Conservation (phyloP, 2,888 invertebrate species). For the Heteromyza rotundicornis region DNA sequence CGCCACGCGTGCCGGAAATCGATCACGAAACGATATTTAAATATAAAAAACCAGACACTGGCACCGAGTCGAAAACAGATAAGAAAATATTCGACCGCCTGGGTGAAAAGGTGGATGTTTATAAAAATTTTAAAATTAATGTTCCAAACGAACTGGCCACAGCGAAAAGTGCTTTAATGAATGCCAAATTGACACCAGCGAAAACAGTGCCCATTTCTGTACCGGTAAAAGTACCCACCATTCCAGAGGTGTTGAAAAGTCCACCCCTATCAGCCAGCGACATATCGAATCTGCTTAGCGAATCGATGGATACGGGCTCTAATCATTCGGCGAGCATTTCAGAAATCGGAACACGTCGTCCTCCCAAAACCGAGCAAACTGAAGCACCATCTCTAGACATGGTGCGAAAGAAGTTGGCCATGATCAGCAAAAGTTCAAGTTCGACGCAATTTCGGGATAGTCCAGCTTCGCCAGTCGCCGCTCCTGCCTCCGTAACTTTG, state of each 20-base stretch:
- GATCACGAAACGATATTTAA: conserved; percentile 29
- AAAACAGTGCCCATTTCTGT: conserved; percentile 18
- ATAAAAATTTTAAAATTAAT: conserved; percentile 34
- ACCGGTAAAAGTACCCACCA: conserved; percentile 24
- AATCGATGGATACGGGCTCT: conserved; percentile 33
- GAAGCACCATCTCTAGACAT: conserved; percentile 30
- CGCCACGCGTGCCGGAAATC: conserved; percentile 9
- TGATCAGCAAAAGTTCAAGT: conserved; percentile 31
- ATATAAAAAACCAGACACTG: conserved; percentile 29
- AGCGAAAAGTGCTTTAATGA: background rate
- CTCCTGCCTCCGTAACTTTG: background rate
- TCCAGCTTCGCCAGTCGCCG: conserved; percentile 14
- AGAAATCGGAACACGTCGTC: conserved; percentile 29
- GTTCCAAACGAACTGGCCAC: conserved; percentile 32
- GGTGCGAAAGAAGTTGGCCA: conserved; percentile 43
- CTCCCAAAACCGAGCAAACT: conserved; percentile 6
- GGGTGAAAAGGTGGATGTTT: conserved; percentile 34
- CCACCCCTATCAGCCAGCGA: conserved; percentile 49
- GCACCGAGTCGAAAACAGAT: background rate
- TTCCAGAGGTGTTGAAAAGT: conserved; percentile 48
- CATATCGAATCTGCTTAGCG: conserved; percentile 45
- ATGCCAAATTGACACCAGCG: background rate
- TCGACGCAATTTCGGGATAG: conserved; percentile 20
- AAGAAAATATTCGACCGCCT: conserved; percentile 34
- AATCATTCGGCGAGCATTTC: conserved; percentile 14